A percentile compares a stretch with the other conserved stretches of the same genome.
Evolutionary conservation across 1,140 invertebrate species (phyloP).

Genomic region (Aleiodes sp.): DNA sequence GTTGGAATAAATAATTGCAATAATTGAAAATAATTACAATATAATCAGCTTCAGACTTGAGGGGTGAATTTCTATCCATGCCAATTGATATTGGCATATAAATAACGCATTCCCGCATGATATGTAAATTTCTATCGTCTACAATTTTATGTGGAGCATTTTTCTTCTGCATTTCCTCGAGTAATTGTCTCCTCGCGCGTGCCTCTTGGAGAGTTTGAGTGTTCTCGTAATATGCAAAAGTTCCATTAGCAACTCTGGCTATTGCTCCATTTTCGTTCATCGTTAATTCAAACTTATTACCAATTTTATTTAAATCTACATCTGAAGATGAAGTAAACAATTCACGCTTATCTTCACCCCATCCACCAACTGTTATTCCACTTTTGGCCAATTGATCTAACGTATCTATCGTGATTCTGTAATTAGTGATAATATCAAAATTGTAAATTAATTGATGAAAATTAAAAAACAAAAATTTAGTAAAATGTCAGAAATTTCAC

Average conservation of each 20-base stretch:
- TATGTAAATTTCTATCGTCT: constrained; percentile 73
- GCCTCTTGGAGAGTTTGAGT: constrained; percentile 75
- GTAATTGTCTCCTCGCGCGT: constrained; percentile 68
- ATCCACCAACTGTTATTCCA: constrained; percentile 73
- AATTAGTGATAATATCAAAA: constrained; percentile 4
- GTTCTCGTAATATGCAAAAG: constrained; percentile 83
- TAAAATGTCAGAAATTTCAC: too few species aligned
- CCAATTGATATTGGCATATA: constrained; percentile 83
- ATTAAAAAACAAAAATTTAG: constrained; percentile 24
- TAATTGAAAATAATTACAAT: constrained; percentile 63
- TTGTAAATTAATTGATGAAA: constrained; percentile 29
- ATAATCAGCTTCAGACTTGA: constrained; percentile 76
- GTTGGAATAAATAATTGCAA: constrained; percentile 11
- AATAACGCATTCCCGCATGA: constrained; percentile 82
- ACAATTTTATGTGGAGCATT: constrained; percentile 37
- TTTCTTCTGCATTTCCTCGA: constrained; percentile 48
- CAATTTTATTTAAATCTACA: constrained; percentile 72
- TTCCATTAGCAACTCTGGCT: constrained; percentile 72
- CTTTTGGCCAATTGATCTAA: constrained; percentile 73
- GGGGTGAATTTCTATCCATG: constrained; percentile 81
- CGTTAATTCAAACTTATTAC: constrained; percentile 72
- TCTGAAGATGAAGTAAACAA: constrained; percentile 77
- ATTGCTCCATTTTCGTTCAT: constrained; percentile 70
- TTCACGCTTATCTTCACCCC: constrained; percentile 73
- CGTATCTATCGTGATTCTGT: constrained; percentile 79